Conservation (phyloP, 2,113 vertebrate species). For the Antennarius striatus region DNA sequence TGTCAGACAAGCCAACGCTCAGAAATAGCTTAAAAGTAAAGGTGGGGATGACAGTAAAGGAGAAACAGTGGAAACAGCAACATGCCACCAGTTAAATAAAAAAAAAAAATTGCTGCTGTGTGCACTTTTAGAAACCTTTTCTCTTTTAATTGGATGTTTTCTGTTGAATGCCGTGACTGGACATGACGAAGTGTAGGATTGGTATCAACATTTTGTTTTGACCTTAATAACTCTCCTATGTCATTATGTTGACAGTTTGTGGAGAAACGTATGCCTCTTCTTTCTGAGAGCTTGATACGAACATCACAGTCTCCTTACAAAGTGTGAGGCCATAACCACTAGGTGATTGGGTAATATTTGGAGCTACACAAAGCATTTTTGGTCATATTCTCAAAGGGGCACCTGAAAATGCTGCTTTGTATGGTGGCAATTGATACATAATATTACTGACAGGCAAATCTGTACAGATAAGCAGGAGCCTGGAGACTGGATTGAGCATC, state of each 20-base stretch:
- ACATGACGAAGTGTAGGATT: conserved; percentile 1
- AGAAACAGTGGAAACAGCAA: conserved; percentile 16
- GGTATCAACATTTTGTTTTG: neutral
- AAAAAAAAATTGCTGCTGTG: neutral
- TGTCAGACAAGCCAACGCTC: neutral
- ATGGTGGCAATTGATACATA: too few relatives aligned
- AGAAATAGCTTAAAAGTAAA: conserved; percentile 21
- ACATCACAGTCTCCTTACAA: neutral
- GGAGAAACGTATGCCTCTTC: neutral
- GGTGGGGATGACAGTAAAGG: conserved; percentile 17
- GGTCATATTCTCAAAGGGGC: too few relatives aligned
- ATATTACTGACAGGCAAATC: too few relatives aligned
- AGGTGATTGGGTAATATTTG: too few relatives aligned
- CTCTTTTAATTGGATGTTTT: conserved; percentile 2
- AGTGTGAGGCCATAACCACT: too few relatives aligned
- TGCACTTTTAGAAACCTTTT: conserved; percentile 3
- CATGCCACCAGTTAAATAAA: neutral
- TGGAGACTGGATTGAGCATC: too few relatives aligned
- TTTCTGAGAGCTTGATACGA: neutral
- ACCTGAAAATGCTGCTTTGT: too few relatives aligned
- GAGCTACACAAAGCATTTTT: too few relatives aligned
- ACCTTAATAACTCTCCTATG: neutral
- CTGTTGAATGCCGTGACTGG: neutral
- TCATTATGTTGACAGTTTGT: neutral
- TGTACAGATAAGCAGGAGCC: too few relatives aligned